Percentiles rank a stretch among this genome's conserved stretches.
Conservation (phyloP, 2,797 vertebrate genomes). For the Sorex maritimensis region DNA sequence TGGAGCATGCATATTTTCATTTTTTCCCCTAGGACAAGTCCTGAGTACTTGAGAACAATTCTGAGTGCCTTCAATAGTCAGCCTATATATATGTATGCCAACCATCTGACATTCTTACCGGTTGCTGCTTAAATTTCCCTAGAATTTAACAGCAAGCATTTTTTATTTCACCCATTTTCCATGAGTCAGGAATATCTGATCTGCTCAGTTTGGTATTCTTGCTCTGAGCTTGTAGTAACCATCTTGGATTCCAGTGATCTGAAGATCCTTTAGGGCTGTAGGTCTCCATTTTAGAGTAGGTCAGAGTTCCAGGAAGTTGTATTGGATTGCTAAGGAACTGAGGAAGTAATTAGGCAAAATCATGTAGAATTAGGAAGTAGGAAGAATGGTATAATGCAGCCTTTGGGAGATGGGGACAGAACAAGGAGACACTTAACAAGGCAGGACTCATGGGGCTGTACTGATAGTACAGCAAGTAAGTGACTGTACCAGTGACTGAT, state of each 20-base stretch:
- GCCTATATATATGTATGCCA: conserved; percentile 55
- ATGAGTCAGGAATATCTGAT: conserved; percentile 9
- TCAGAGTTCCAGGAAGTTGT: no score
- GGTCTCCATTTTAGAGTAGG: no score
- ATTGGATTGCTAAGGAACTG: no score
- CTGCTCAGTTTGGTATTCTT: not conserved
- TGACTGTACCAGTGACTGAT: no score
- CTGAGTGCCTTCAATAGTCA: not conserved
- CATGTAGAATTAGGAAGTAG: no score
- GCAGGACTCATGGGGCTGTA: no score
- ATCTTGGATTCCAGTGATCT: not conserved
- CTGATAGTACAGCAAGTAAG: no score
- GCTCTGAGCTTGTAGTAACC: not conserved
- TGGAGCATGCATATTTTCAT: not conserved
- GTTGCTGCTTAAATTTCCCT: conserved; percentile 8
- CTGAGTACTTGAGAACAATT: not conserved
- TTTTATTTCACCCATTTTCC: conserved; percentile 27
- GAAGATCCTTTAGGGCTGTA: no score
- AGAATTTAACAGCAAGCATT: not conserved
- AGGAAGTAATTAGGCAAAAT: no score
- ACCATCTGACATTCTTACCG: conserved; percentile 4
- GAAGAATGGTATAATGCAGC: no score
- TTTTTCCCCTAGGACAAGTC: not conserved
- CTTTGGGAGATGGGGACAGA: no score
- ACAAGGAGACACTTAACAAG: no score